Evolutionary conservation across 2,888 invertebrate species (phyloP).

Genomic region (Leucoma salicis): DNA sequence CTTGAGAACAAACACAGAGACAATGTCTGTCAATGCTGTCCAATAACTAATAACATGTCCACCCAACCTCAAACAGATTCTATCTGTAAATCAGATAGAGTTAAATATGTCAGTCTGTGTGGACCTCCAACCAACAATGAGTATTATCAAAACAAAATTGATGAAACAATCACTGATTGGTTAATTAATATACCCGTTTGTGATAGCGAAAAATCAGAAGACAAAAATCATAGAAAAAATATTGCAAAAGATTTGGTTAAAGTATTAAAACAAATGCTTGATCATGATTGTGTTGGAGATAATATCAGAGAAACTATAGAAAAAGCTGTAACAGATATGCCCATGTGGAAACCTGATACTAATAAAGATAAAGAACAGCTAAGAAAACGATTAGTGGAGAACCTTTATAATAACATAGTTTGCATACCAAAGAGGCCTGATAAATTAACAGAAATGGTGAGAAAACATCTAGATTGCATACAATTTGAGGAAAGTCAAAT

Average conservation of each 20-base stretch:
- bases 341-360: conserved; percentile 4
- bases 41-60: neutral
- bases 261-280: neutral
- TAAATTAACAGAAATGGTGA: neutral
- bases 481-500: neutral
- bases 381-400: neutral
- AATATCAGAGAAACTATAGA: conserved; percentile 1
- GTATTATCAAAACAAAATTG: conserved; percentile 1
- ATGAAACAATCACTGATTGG: neutral
- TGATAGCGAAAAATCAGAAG: neutral
- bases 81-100: neutral
- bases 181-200: conserved; percentile 1
- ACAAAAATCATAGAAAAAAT: conserved; percentile 1
- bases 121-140: neutral
- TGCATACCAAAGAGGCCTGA: neutral
- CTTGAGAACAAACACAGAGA: neutral
- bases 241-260: neutral
- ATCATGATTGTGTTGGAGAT: conserved; percentile 3
- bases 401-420: conserved; percentile 3
- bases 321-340: conserved; percentile 2
- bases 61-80: neutral
- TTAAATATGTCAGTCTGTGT: neutral
- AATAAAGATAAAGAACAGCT: neutral
- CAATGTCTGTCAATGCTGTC: neutral
- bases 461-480: neutral